Evolutionary conservation across 2,888 invertebrate genomes (phyloP).

Genomic region (Polydrusus tereticollis): DNA sequence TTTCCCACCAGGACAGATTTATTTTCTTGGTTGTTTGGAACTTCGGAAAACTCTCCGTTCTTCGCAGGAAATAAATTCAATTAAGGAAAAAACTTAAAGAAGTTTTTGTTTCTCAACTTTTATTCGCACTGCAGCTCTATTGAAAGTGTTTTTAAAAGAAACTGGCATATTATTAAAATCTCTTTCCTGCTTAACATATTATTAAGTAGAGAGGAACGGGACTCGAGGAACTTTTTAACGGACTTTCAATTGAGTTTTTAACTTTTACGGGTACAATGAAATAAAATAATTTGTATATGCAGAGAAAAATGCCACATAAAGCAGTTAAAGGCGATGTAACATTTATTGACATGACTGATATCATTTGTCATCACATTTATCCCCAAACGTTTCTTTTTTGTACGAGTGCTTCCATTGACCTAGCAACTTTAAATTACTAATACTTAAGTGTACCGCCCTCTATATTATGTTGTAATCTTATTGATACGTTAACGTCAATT

Average conservation of each 20-base stretch:
- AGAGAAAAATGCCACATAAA: no score
- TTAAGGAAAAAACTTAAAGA: conserved; percentile 40
- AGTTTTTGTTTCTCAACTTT: conserved; percentile 41
- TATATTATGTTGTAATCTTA: conserved; percentile 5
- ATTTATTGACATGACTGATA: no score
- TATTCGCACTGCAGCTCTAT: conserved; percentile 39
- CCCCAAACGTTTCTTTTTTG: no score
- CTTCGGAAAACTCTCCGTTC: conserved; percentile 25
- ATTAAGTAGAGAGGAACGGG: conserved; percentile 24
- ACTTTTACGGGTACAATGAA: not conserved
- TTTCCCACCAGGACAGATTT: conserved; percentile 28
- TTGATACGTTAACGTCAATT: conserved; percentile 33
- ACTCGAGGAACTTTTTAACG: conserved; percentile 12
- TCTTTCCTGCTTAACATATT: conserved; percentile 30
- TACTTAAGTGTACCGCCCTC: not conserved
- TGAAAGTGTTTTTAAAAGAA: conserved; percentile 37
- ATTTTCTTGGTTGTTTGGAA: conserved; percentile 34
- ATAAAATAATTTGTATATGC: no score
- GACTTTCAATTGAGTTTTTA: conserved; percentile 4
- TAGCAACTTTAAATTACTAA: no score
- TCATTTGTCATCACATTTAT: no score
- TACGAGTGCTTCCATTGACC: no score
- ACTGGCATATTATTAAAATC: conserved; percentile 37
- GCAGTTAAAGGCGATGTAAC: no score
- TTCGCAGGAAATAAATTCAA: conserved; percentile 41